Evolutionary conservation across 2,113 vertebrate genomes (phyloP).

Genomic region (Baryphthengus martii): DNA sequence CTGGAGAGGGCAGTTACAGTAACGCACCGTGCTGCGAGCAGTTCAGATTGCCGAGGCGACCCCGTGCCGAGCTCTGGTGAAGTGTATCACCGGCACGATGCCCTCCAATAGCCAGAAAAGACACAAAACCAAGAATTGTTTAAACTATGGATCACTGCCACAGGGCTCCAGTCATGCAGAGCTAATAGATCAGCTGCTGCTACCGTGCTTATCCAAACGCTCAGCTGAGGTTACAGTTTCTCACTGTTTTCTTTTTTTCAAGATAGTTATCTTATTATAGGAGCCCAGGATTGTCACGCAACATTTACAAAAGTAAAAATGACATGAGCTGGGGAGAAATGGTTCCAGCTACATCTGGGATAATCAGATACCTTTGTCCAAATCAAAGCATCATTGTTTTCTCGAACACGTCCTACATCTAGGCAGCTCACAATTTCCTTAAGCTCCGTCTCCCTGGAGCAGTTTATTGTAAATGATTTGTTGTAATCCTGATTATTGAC

Average conservation of each 20-base stretch:
- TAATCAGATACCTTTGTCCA: constrained; percentile 18
- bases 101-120: background rate
- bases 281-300: constrained; percentile 66
- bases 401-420: background rate
- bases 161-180: constrained; percentile 61
- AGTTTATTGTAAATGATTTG: background rate
- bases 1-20: background rate
- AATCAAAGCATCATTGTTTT: constrained; percentile 57
- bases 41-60: background rate
- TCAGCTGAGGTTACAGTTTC: constrained; percentile 60
- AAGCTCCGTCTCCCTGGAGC: background rate
- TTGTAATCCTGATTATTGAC: background rate
- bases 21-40: background rate
- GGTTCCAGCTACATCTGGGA: constrained; percentile 38
- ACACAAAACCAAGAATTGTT: constrained; percentile 17
- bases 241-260: background rate
- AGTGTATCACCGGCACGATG: background rate
- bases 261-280: background rate
- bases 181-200: constrained; percentile 62
- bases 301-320: constrained; percentile 66
- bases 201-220: background rate
- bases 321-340: constrained; percentile 32
- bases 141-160: constrained; percentile 18
- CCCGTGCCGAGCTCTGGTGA: background rate
- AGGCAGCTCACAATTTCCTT: background rate